A percentile compares a stretch with the other conserved stretches of the same genome.
phyloP scores from a whole-genome alignment of 2,797 vertebrate genomes.

The Champsocephalus esox region DNA sequence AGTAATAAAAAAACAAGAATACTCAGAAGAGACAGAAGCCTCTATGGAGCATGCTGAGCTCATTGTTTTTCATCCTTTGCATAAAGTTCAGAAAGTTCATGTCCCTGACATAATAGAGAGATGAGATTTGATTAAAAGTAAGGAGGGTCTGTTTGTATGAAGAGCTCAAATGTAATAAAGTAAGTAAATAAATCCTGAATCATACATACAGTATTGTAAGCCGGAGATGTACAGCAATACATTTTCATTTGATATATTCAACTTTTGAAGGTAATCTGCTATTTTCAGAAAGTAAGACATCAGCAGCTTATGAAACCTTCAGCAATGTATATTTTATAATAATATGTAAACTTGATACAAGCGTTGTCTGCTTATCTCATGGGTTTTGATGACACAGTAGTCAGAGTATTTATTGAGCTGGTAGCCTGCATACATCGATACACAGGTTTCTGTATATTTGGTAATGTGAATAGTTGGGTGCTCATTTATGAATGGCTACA shows the following conservation, averaged over 20 bases:
- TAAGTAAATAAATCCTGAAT: conserved; percentile 19
- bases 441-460: conserved; percentile 7
- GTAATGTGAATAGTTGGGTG: not conserved
- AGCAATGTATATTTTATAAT: not conserved
- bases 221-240: conserved; percentile 10
- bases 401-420: conserved; percentile 3
- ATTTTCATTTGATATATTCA: conserved; percentile 21
- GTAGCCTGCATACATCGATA: conserved; percentile 9
- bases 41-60: conserved; percentile 48
- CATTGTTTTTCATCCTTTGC: conserved; percentile 52
- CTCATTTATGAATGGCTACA: not conserved
- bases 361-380: conserved; percentile 11
- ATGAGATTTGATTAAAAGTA: conserved; percentile 58
- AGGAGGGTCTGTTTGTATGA: conserved; percentile 46
- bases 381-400: conserved; percentile 4
- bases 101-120: conserved; percentile 53
- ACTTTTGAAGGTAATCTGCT: conserved; percentile 17
- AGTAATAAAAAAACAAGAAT: conserved; percentile 42
- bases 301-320: conserved; percentile 19
- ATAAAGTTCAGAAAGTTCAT: conserved; percentile 49
- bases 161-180: conserved; percentile 51
- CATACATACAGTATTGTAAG: conserved; percentile 6
- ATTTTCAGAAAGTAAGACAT: conserved; percentile 20
- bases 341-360: conserved; percentile 11
- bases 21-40: conserved; percentile 30